Base-by-base conservation (phyloP, 2,797 vertebrate species). In the Alauda arvensis region DNA sequence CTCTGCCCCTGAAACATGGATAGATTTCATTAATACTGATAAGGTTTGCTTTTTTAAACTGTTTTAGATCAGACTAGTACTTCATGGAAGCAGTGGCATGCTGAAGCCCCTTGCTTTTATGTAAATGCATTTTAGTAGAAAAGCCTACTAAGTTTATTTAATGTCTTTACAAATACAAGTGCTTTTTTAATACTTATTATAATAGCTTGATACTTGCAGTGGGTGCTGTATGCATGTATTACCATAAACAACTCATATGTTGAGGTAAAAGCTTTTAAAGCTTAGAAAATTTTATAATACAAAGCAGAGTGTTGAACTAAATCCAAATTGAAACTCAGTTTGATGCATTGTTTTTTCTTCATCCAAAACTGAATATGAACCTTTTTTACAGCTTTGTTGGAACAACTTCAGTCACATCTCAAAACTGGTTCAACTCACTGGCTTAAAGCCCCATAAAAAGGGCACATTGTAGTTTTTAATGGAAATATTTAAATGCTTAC, bases 271-370 rank as follows among this genome's bases (percentile, higher is more conserved):
- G 42, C 18, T 51, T 85, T 3, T 63, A 62, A 81, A 88, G 18
- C 8, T 2, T 53, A 40, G 56, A 67, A 39, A 57, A 63, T 69
- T 90, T 90, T 78, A 55, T 63, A 74, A 88, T 55, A 60, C 46
- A 45, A 60, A 90, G 28, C 63, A 66, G 69, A 83, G 68, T 33
- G 34, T 55, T 93, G 90, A 92, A 78, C 45, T 6, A 69, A 90
- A 20, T 91, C 83, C 90, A 91, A 72, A 87, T 16, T 77, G 67
- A 75, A 88, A 66, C 90, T 91, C 88, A 39, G 87, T 89, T 93
- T 93, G 88, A 87, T 88, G 77, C 55, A 77, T 72, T 93, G 87
- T 90, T 91, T 94, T 88, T 92, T 88, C 84, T 92, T 67, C 43
- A 46, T 90, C 70, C 87, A 90, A 24, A 87, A 71, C 60, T 56